phyloP scores from a whole-genome alignment of 2,888 invertebrate genomes.

The Drosophila mimetica region DNA sequence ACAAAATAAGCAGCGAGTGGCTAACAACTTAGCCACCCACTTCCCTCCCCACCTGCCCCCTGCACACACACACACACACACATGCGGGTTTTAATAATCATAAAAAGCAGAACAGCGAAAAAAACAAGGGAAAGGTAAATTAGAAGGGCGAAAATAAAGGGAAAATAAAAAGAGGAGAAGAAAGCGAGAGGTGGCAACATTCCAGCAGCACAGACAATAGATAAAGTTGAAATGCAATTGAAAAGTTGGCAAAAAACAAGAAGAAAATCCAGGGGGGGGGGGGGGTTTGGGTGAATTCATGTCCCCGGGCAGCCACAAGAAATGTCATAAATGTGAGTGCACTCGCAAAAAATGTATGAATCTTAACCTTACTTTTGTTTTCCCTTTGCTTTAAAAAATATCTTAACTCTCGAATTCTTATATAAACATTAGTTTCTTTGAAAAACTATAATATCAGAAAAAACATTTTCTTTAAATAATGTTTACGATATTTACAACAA shows the following conservation, averaged over 20 bases:
- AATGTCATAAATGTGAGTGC: slow-evolving; percentile 63
- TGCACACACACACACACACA: slow-evolving; percentile 1
- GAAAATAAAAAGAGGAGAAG: slow-evolving; percentile 1
- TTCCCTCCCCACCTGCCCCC: too few species aligned
- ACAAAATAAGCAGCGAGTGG: slow-evolving; percentile 21
- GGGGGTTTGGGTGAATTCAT: slow-evolving; percentile 9
- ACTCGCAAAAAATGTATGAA: background rate
- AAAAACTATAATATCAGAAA: too few species aligned
- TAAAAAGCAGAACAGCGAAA: slow-evolving; percentile 47
- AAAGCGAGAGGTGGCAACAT: slow-evolving; percentile 12
- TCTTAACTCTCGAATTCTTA: too few species aligned
- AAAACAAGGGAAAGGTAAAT: slow-evolving; percentile 36
- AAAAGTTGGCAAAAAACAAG: slow-evolving; percentile 55
- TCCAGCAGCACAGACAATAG: slow-evolving; percentile 57
- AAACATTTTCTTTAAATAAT: too few species aligned
- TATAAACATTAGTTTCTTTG: too few species aligned
- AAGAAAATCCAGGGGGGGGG: slow-evolving; percentile 19
- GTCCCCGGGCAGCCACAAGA: slow-evolving; percentile 41
- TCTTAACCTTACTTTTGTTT: too few species aligned
- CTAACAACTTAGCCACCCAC: slow-evolving; percentile 7
- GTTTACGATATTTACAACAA: too few species aligned
- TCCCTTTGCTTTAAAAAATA: too few species aligned
- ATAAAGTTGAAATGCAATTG: slow-evolving; percentile 73
- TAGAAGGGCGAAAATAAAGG: slow-evolving; percentile 31
- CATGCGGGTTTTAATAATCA: slow-evolving; percentile 58